Conservation (phyloP, 1,140 invertebrate species). For the Ceratosolen fusciceps region DNA sequence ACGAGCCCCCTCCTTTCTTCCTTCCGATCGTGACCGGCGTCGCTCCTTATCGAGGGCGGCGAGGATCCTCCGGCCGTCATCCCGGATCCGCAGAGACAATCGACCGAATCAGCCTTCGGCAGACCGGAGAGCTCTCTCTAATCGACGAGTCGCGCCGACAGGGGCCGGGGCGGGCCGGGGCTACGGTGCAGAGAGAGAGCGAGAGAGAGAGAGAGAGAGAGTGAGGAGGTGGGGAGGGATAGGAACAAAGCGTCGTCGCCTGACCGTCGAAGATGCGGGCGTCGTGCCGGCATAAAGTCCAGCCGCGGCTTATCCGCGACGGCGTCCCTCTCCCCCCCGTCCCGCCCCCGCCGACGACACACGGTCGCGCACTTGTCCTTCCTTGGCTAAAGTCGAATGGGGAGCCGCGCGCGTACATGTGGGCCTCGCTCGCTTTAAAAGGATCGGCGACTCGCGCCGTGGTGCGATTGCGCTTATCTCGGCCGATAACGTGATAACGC, state of each 20-base stretch:
- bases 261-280: slow-evolving; percentile 33
- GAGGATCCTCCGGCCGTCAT: neutral
- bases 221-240: too few species aligned
- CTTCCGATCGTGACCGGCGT: too few species aligned
- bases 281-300: slow-evolving; percentile 36
- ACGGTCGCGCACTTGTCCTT: too few species aligned
- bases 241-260: neutral
- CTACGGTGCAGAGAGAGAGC: too few species aligned
- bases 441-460: neutral
- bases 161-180: neutral
- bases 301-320: neutral
- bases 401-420: too few species aligned
- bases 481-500: too few species aligned
- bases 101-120: neutral
- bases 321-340: neutral
- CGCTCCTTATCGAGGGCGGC: too few species aligned
- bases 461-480: neutral
- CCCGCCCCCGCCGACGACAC: neutral
- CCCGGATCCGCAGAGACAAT: neutral
- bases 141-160: neutral
- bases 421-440: slow-evolving; percentile 3
- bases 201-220: too few species aligned
- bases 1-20: too few species aligned
- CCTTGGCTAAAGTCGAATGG: too few species aligned
- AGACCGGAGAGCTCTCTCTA: neutral